phyloP scores from a whole-genome alignment of 2,888 invertebrate genomes.

The Sinelater perroti region DNA sequence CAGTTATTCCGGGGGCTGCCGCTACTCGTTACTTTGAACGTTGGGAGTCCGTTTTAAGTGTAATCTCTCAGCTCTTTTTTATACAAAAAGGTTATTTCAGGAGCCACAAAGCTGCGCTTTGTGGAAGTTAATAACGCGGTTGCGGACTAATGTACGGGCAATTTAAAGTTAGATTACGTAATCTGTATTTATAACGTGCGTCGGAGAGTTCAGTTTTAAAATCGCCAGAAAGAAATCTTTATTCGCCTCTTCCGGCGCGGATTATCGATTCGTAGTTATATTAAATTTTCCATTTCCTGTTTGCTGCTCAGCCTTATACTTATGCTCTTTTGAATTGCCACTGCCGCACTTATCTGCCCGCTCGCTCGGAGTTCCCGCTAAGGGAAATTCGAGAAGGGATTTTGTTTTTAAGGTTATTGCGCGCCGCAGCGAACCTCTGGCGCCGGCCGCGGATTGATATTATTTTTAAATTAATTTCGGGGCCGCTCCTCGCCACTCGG shows the following conservation, averaged over 20 bases:
- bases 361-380: neutral
- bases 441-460: no score
- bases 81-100: slow-evolving; percentile 16
- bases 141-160: slow-evolving; percentile 15
- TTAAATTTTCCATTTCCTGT: slow-evolving; percentile 3
- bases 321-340: neutral
- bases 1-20: no score
- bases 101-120: slow-evolving; percentile 12
- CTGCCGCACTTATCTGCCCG: slow-evolving; percentile 1
- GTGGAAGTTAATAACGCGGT: slow-evolving; percentile 18
- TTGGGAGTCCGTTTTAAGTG: neutral
- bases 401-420: neutral
- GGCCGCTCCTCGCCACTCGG: no score
- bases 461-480: slow-evolving; percentile 3
- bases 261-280: slow-evolving; percentile 1
- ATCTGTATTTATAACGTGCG: slow-evolving; percentile 13
- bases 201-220: neutral
- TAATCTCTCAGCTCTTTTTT: slow-evolving; percentile 7
- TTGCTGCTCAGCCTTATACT: neutral
- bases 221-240: neutral
- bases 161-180: slow-evolving; percentile 17
- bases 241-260: neutral
- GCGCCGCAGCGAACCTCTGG: no score
- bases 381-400: neutral
- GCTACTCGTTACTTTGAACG: no score